Evolutionary conservation across 2,113 vertebrate species (phyloP).

Genomic region (Phrynocephalus versicolor): DNA sequence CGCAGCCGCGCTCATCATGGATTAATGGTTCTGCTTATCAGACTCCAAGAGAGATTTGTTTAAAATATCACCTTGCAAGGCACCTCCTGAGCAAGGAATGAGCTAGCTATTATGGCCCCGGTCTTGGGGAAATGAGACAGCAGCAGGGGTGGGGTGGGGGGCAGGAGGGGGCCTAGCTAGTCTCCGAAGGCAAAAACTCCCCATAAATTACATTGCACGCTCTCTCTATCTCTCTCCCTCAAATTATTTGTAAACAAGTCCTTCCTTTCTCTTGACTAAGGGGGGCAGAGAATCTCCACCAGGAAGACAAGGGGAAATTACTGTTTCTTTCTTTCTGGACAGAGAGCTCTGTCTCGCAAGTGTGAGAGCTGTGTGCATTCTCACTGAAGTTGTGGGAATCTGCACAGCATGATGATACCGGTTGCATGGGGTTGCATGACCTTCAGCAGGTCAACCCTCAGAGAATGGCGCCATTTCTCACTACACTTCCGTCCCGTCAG

Average conservation of each 20-base stretch:
- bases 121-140: rapidly evolving
- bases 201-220: background rate
- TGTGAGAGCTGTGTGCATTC: rapidly evolving
- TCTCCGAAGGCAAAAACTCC: background rate
- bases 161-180: background rate
- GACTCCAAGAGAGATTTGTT: constrained; percentile 29
- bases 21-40: constrained; percentile 31
- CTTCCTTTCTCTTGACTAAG: constrained; percentile 25
- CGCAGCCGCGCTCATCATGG: background rate
- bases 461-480: too few species aligned
- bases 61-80: constrained; percentile 20
- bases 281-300: constrained; percentile 37
- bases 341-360: background rate
- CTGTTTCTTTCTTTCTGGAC: background rate
- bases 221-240: too few species aligned
- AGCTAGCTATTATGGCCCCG: background rate
- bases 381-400: rapidly evolving
- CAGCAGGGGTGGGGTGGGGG: too few species aligned
- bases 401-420: too few species aligned
- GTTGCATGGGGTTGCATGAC: too few species aligned
- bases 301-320: background rate
- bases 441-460: too few species aligned
- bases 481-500: too few species aligned
- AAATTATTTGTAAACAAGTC: constrained; percentile 37
- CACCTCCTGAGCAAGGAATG: background rate